phyloP scores from a whole-genome alignment of 2,797 vertebrate genomes.

The Microctenopoma stevenorrisi region DNA sequence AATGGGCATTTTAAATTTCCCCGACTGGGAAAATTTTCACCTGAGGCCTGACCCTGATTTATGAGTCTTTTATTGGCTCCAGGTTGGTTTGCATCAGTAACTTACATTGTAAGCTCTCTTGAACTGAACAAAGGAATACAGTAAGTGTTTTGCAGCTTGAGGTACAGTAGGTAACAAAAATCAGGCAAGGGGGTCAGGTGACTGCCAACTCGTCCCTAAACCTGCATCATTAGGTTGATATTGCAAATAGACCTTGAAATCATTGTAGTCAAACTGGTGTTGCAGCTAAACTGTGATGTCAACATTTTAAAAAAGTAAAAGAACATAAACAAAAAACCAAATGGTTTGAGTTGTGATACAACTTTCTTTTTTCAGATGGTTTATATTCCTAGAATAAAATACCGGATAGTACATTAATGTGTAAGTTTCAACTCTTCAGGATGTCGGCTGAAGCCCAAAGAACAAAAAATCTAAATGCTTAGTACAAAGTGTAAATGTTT shows the following conservation, averaged over 20 bases:
- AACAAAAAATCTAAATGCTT: not conserved
- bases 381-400: not conserved
- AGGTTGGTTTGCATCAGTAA: conserved; percentile 35
- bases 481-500: not conserved
- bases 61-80: conserved; percentile 42
- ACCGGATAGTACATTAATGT: too few relatives aligned
- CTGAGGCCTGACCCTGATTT: conserved; percentile 79
- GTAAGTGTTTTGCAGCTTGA: conserved; percentile 21
- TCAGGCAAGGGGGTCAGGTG: not conserved
- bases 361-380: too few relatives aligned
- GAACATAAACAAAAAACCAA: too few relatives aligned
- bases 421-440: not conserved
- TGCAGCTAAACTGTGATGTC: not conserved
- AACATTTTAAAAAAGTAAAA: not conserved
- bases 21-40: conserved; percentile 80
- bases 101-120: conserved; percentile 20
- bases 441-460: not conserved
- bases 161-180: not conserved
- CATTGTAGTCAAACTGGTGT: not conserved
- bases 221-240: not conserved
- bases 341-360: too few relatives aligned
- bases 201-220: not conserved
- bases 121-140: conserved; percentile 26
- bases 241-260: not conserved
- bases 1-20: conserved; percentile 34